Evolutionary conservation across 2,113 vertebrate genomes (phyloP).

Genomic region (Microtus richardsoni): DNA sequence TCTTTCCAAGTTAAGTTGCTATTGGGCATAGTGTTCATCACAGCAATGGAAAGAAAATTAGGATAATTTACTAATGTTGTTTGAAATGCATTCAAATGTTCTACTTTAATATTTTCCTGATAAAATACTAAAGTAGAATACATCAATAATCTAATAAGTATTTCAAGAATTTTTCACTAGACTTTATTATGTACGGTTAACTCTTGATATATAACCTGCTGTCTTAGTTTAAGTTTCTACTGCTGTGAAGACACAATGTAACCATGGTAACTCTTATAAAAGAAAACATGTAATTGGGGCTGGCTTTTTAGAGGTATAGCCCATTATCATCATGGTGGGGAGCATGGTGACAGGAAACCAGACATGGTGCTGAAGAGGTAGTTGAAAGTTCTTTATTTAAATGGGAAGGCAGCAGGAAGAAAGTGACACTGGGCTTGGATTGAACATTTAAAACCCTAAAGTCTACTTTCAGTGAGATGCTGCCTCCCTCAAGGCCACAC

Average conservation of each 20-base stretch:
- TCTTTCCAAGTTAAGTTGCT: not conserved
- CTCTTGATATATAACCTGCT: not conserved
- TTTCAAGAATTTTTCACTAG: conserved; percentile 9
- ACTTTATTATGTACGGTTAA: not conserved
- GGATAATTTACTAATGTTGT: not conserved
- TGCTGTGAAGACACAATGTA: not conserved
- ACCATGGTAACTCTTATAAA: not conserved
- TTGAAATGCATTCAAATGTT: not conserved
- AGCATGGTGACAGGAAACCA: not conserved
- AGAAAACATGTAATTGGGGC: not conserved
- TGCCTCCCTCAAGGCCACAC: not conserved
- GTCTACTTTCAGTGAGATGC: not conserved
- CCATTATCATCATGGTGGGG: not conserved
- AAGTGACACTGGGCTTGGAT: not conserved
- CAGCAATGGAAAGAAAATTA: not conserved
- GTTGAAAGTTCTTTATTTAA: not conserved
- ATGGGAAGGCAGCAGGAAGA: not conserved
- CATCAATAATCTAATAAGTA: not conserved
- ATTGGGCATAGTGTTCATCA: not conserved
- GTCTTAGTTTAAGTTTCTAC: not conserved
- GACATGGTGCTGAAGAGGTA: not conserved
- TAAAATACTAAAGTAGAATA: conserved; percentile 6
- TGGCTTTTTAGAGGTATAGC: not conserved
- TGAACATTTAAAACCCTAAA: not conserved
- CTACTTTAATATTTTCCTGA: not conserved